Conservation (phyloP, 2,888 invertebrate genomes). For the Xanthorhoe designata region DNA sequence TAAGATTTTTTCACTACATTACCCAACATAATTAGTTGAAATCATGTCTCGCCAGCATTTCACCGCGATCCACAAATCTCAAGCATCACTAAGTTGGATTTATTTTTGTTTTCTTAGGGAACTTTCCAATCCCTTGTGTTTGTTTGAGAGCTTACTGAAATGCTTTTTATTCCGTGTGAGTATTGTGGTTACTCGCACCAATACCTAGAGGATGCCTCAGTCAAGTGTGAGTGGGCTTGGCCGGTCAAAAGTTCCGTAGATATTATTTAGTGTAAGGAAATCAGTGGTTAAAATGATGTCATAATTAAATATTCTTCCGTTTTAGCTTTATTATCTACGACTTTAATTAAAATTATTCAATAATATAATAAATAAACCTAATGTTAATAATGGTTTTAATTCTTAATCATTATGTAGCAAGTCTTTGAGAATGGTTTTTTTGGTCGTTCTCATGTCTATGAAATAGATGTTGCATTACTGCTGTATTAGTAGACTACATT, state of each 20-base stretch:
- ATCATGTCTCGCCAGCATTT: constrained; percentile 55
- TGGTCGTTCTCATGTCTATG: no score
- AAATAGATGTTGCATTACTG: no score
- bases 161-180: constrained; percentile 55
- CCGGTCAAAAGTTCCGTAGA: neutral
- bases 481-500: no score
- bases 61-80: constrained; percentile 59
- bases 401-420: no score
- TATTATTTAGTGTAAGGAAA: neutral
- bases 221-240: constrained; percentile 2
- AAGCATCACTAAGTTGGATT: constrained; percentile 73
- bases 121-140: constrained; percentile 77
- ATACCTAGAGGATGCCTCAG: constrained; percentile 11
- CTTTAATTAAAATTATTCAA: no score
- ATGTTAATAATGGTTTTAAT: no score
- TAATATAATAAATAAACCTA: no score
- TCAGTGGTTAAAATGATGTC: no score
- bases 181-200: constrained; percentile 45
- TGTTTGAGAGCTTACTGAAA: constrained; percentile 70
- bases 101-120: constrained; percentile 78
- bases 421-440: no score
- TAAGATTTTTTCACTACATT: constrained; percentile 52
- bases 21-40: constrained; percentile 59
- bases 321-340: no score
- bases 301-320: no score